phyloP scores from a whole-genome alignment of 2,113 vertebrate species.

The Upupa epops region DNA sequence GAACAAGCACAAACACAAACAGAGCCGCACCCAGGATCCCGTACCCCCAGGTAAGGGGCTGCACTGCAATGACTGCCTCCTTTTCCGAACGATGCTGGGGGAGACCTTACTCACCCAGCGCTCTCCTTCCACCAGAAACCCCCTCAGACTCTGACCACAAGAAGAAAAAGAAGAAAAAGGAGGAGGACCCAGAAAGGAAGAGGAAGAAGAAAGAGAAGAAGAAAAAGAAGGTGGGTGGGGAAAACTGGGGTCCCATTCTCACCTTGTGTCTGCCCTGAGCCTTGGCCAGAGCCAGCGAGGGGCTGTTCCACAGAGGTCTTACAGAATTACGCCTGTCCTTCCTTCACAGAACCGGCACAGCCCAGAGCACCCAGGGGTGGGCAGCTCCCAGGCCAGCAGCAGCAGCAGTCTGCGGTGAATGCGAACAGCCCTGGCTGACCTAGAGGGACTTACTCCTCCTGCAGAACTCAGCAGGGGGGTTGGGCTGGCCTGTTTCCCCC shows the following conservation, averaged over 20 bases:
- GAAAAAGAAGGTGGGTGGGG: conserved; percentile 89
- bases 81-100: fast-evolving
- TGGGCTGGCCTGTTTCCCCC: background rate
- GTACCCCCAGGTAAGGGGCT: conserved; percentile 86
- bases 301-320: fast-evolving
- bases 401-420: conserved; percentile 89
- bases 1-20: conserved; percentile 95
- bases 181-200: conserved; percentile 94
- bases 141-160: conserved; percentile 97
- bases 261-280: fast-evolving
- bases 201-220: conserved; percentile 99
- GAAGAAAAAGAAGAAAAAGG: conserved; percentile 99
- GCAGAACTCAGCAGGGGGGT: background rate
- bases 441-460: background rate
- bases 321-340: background rate
- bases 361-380: conserved; percentile 90
- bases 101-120: fast-evolving
- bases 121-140: conserved; percentile 76
- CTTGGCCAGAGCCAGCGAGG: background rate
- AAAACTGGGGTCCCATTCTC: fast-evolving
- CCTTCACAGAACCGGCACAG: conserved; percentile 89
- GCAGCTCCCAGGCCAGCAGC: conserved; percentile 93
- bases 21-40: conserved; percentile 91
- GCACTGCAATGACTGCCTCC: fast-evolving
- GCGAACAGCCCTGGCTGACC: background rate